Base-by-base conservation (phyloP, 2,113 vertebrate species). In the Anhinga anhinga region DNA sequence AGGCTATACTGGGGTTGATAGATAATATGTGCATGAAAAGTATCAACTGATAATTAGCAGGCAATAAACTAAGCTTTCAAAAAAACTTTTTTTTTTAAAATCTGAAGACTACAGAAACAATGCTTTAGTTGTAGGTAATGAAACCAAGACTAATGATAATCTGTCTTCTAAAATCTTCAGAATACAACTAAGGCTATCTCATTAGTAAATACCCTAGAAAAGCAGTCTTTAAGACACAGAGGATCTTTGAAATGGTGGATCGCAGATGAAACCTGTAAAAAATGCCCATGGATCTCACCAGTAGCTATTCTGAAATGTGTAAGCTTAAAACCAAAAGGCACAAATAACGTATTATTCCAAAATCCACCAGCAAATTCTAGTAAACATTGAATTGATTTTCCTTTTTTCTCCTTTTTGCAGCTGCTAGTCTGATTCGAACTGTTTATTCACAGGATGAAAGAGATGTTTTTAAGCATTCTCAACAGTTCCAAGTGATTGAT, bases 371-470 rank as follows among this genome's bases (percentile, higher is more conserved):
- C 62, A 81, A 94, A 80, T 91, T 93, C 80, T 86, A 79, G 66
- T 95, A 91, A 92, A 83, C 78, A 77, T 85, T 91, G 66, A 93
- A 38, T 22, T 74, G 55, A 62, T 92, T 93, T 84, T 93, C 38
- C 44, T 85, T 95, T 92, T 86, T 89, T 83, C 55, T 72, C 52
- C 65, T 85, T 49, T 90, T 95, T 96, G 94, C 95, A 98, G 94
- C 95, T 97, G 88, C 76, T 96, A 61, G 59, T 86, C 90, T 95
- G 95, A 98, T 98, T 98, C 47, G 25, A 90, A 97, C 98, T 98
- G 97, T 98, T 98, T 98, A 98, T 98, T 98, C 97, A 95, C 67
- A 86, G 93, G 59, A 95, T 97, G 82, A 97, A 97, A 97, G 91
- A 94, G 86, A 94, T 90, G 88, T 96, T 98, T 98, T 98, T 94